Percentiles rank a stretch among this genome's conserved stretches.
These are phyloP conservation scores for Lepeophtheirus nordmannii DNA, from an alignment of 2,888 invertebrate species.

Conservation along the genomic window DNA sequence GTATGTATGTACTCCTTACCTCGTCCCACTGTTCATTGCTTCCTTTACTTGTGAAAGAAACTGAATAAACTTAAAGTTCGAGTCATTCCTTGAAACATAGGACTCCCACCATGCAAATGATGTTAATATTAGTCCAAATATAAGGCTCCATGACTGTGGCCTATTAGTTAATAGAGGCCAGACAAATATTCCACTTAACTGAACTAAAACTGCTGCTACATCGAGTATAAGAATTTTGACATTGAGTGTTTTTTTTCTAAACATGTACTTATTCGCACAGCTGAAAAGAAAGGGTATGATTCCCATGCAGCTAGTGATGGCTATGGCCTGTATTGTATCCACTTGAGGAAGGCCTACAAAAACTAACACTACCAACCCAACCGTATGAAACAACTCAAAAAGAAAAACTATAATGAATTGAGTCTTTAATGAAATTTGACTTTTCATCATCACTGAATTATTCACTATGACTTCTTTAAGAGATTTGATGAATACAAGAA, in stretches of 20 bases:
- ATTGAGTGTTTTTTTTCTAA: conserved; percentile 35
- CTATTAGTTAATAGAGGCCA: conserved; percentile 47
- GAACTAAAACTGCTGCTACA: conserved; percentile 45
- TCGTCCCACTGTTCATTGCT: conserved; percentile 9
- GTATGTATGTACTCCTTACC: no score
- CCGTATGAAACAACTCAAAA: conserved; percentile 37
- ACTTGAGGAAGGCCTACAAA: conserved; percentile 38
- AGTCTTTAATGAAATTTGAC: conserved; percentile 26
- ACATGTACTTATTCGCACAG: conserved; percentile 32
- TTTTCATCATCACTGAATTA: conserved; percentile 27
- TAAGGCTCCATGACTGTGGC: conserved; percentile 42
- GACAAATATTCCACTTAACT: conserved; percentile 49
- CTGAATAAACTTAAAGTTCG: neutral
- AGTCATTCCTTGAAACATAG: conserved; percentile 40
- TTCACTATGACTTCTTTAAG: conserved; percentile 30
- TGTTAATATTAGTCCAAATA: conserved; percentile 48
- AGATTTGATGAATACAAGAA: conserved; percentile 30
- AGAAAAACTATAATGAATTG: conserved; percentile 32
- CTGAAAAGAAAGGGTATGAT: conserved; percentile 11
- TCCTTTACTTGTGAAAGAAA: conserved; percentile 12
- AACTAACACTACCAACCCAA: conserved; percentile 38
- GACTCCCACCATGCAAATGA: conserved; percentile 76
- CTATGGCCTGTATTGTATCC: conserved; percentile 37
- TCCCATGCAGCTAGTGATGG: conserved; percentile 37
- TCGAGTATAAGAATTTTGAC: conserved; percentile 41